Base-by-base conservation (phyloP, 2,888 invertebrate species). In the Cheilosia pagana region DNA sequence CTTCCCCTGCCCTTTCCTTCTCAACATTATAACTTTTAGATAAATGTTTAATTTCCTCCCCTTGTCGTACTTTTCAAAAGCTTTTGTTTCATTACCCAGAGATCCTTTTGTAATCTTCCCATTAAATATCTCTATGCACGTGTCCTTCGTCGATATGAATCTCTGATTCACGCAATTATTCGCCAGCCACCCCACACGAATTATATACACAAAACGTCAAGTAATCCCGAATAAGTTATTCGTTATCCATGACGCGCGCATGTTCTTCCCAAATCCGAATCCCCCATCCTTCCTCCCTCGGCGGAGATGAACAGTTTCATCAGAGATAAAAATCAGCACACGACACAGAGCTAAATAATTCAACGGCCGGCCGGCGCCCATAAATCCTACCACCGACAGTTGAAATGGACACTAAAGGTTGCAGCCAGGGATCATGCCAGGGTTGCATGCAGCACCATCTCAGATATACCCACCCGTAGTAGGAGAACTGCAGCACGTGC, bases 371-470 rank as follows among this genome's bases (percentile, higher is more conserved):
- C 59, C 41, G 59, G 85, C 85, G 85, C 85, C 85, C 85, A 85
- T 85, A 85, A 85, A 85, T 85, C 85, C 67, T 60, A 57, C 39
- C 67, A 81, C 74, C 74, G 85, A 85, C 85, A 85, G 79, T 71
- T 76, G 57, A 76, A 75, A 75, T 78, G 83, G 85, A 79, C 85
- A 62, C 70, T 25, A 71, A 79, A 67, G 85, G 75, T 81, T 71
- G 59, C 75, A 75, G 83, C 43, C 43, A 79, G 83, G 75, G 83
- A 83, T 79, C 83, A 83, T 79, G 79, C 78, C 39, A 70, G 81
- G 85, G 76, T 85, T 85, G 85, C 85, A 85, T 85, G 85, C 75
- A 71, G 59, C 74, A 74, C 70, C 78, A 83, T 83, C 78, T 83
- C 12, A 83, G 85, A 85, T 85, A 71, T 65, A 55, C 48, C 63